Percentiles rank a stretch among this genome's conserved stretches.
Conservation (phyloP, 2,797 vertebrate genomes). For the Microcaecilia unicolor region DNA sequence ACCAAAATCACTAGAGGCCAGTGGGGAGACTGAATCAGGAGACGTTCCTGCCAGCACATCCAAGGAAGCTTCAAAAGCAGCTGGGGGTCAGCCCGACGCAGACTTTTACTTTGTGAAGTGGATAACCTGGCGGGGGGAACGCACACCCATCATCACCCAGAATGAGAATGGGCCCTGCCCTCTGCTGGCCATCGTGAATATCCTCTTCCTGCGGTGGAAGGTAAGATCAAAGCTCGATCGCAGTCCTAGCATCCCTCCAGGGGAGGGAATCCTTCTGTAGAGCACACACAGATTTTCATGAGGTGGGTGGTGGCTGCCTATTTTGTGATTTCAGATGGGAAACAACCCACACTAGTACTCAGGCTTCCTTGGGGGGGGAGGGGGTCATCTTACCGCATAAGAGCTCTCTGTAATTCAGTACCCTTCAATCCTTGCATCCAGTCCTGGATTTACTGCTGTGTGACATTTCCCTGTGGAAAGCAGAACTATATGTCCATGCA, state of each 20-base stretch:
- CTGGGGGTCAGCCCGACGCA: not conserved
- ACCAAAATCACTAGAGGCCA: not conserved
- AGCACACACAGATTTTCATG: too few relatives aligned
- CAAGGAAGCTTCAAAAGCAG: not conserved
- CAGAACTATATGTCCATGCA: too few relatives aligned
- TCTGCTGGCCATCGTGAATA: slow-evolving; percentile 87
- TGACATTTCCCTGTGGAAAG: too few relatives aligned
- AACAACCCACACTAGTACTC: too few relatives aligned
- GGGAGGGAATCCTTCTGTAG: rapidly evolving
- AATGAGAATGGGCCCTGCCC: slow-evolving; percentile 87
- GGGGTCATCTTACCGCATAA: too few relatives aligned
- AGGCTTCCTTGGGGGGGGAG: too few relatives aligned
- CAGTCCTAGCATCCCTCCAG: too few relatives aligned
- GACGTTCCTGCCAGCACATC: rapidly evolving
- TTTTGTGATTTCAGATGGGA: too few relatives aligned
- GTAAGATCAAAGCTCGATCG: slow-evolving; percentile 22
- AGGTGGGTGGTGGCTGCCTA: too few relatives aligned
- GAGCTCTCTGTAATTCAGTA: too few relatives aligned
- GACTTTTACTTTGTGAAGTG: slow-evolving; percentile 81
- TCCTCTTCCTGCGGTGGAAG: slow-evolving; percentile 87
- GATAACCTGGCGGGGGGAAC: slow-evolving; percentile 87
- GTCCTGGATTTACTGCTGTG: too few relatives aligned
- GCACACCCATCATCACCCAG: slow-evolving; percentile 80
- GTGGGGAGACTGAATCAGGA: not conserved
- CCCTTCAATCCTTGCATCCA: too few relatives aligned